These are phyloP conservation scores for Myotis brandtii DNA, from an alignment of 2,113 vertebrate species.

Conservation along the genomic window DNA sequence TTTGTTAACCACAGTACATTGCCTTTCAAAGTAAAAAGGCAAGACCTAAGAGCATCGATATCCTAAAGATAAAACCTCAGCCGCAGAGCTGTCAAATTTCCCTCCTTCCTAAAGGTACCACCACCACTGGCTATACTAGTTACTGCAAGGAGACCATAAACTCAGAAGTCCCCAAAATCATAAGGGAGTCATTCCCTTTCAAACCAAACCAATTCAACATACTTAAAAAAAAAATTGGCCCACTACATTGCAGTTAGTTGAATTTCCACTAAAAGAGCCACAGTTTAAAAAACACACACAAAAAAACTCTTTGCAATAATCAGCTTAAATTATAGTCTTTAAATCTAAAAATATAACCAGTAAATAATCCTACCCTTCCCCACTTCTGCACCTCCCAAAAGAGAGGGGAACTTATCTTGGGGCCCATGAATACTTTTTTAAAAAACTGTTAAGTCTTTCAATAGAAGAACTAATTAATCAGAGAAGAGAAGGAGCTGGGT, in stretches of 20 bases:
- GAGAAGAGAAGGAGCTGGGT: not conserved
- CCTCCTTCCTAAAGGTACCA: not conserved
- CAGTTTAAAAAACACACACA: not conserved
- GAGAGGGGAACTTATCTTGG: not conserved
- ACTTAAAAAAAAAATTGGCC: not conserved
- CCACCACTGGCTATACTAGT: not conserved
- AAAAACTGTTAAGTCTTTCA: not conserved
- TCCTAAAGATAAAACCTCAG: not conserved
- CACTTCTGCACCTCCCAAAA: not conserved
- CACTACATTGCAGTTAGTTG: not conserved
- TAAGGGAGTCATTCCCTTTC: not conserved
- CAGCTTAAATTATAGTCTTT: slow-evolving; percentile 15
- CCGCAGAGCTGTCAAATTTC: not conserved
- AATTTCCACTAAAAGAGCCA: not conserved
- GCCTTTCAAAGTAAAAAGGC: slow-evolving; percentile 16
- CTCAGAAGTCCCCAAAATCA: not conserved
- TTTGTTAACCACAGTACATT: not conserved
- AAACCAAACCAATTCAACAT: not conserved
- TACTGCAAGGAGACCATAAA: not conserved
- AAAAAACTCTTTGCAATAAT: slow-evolving; percentile 17
- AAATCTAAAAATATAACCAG: slow-evolving; percentile 35
- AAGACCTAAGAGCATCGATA: not conserved
- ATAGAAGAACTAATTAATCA: not conserved
- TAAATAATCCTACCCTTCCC: not conserved
- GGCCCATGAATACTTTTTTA: not conserved